These are phyloP conservation scores for Gambusia holbrooki DNA, from an alignment of 2,113 vertebrate genomes.

Conservation along the genomic window DNA sequence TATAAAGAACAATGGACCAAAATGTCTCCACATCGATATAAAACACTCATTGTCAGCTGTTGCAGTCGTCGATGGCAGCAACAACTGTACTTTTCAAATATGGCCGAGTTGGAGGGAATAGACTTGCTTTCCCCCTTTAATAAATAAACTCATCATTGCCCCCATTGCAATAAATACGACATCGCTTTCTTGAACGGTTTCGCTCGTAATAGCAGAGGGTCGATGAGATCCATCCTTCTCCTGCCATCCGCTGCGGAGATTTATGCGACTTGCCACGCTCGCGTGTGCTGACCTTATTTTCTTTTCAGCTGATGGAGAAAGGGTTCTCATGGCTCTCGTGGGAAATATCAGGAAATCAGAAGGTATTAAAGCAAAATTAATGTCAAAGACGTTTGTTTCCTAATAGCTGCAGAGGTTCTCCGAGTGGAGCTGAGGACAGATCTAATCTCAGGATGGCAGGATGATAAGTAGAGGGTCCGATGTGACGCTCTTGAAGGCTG, in stretches of 20 bases:
- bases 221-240: slow-evolving; percentile 1
- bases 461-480: not conserved
- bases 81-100: not conserved
- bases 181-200: not conserved
- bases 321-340: slow-evolving; percentile 11
- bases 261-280: not conserved
- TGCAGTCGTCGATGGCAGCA: no score
- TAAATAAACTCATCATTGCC: not conserved
- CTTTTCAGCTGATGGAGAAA: slow-evolving; percentile 32
- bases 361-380: slow-evolving; percentile 37
- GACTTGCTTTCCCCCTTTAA: not conserved
- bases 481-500: slow-evolving; percentile 23
- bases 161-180: not conserved
- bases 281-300: slow-evolving; percentile 47
- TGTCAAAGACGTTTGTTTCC: slow-evolving; percentile 49
- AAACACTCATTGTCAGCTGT: not conserved
- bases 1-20: not conserved
- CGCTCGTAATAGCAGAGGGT: slow-evolving; percentile 4
- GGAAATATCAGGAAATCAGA: slow-evolving; percentile 36
- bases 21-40: not conserved
- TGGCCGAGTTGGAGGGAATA: not conserved
- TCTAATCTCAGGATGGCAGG: not conserved
- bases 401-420: slow-evolving; percentile 20
- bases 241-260: not conserved
- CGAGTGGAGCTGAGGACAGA: slow-evolving; percentile 13